Evolutionary conservation across 2,113 vertebrate species (phyloP).

Genomic region (Pygoscelis adeliae): DNA sequence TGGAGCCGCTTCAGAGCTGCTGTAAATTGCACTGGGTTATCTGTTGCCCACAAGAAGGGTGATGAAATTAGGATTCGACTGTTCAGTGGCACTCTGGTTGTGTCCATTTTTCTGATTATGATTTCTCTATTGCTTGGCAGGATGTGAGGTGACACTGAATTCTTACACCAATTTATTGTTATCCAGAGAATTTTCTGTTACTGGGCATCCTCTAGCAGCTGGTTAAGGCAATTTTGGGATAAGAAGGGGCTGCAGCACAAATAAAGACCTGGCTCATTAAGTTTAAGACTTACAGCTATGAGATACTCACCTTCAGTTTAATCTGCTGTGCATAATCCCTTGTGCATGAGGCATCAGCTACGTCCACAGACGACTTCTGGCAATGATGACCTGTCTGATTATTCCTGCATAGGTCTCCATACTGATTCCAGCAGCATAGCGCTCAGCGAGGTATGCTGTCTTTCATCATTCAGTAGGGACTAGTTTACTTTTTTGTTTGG

Average conservation of each 20-base stretch:
- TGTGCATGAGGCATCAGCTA: not conserved
- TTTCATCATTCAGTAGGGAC: not conserved
- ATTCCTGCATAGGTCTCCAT: not conserved
- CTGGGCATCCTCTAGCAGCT: not conserved
- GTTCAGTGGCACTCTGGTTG: not conserved
- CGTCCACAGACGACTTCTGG: not conserved
- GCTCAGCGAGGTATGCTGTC: not conserved
- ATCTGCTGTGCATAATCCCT: not conserved
- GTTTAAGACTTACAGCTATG: not conserved
- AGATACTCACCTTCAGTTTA: not conserved
- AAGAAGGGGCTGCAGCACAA: not conserved
- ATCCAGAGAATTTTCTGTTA: not conserved
- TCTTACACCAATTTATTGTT: not conserved
- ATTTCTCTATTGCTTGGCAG: not conserved
- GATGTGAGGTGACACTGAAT: not conserved
- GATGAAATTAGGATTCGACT: not conserved
- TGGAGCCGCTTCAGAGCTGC: conserved; percentile 28
- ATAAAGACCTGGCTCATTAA: not conserved
- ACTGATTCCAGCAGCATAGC: not conserved
- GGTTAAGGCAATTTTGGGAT: not conserved
- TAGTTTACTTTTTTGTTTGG: too few species aligned
- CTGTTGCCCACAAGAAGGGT: not conserved
- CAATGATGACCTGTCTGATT: not conserved
- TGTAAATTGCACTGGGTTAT: conserved; percentile 15
- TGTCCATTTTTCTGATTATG: not conserved